A percentile compares a stretch with the other conserved stretches of the same genome.
phyloP scores from a whole-genome alignment of 2,797 vertebrate genomes.

The Myotis planiceps region DNA sequence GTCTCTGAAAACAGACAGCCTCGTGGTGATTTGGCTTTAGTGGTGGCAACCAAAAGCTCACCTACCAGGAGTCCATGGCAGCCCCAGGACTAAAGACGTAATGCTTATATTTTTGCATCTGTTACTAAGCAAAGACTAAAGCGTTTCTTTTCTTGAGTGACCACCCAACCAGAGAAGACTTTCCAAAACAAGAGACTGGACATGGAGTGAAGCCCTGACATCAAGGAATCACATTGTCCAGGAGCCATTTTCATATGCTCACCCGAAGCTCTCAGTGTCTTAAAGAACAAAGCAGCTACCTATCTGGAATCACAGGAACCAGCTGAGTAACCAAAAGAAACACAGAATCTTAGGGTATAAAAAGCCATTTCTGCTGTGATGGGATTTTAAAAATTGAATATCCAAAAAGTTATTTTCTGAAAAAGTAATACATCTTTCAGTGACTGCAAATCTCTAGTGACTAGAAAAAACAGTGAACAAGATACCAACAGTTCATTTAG shows the following conservation, averaged over 20 bases:
- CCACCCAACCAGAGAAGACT: background rate
- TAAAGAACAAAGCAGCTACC: background rate
- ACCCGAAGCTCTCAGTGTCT: background rate
- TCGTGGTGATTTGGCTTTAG: background rate
- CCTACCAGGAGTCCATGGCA: background rate
- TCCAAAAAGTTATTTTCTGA: background rate
- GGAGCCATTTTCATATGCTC: background rate
- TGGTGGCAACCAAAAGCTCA: background rate
- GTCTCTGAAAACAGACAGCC: background rate
- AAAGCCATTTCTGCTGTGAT: background rate
- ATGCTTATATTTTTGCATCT: background rate
- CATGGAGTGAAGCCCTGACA: background rate
- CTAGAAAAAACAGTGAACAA: background rate
- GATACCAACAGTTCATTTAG: background rate
- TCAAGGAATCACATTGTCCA: background rate
- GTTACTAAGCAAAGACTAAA: background rate
- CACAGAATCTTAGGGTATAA: background rate
- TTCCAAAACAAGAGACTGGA: background rate
- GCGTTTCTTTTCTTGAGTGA: background rate
- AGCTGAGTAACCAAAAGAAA: background rate
- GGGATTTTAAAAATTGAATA: background rate
- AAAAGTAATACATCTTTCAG: background rate
- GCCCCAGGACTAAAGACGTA: background rate
- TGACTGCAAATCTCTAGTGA: background rate
- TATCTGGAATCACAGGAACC: background rate